These are phyloP conservation scores for Dicranocentrus wangi DNA, from an alignment of 2,888 invertebrate species.

Conservation along the genomic window DNA sequence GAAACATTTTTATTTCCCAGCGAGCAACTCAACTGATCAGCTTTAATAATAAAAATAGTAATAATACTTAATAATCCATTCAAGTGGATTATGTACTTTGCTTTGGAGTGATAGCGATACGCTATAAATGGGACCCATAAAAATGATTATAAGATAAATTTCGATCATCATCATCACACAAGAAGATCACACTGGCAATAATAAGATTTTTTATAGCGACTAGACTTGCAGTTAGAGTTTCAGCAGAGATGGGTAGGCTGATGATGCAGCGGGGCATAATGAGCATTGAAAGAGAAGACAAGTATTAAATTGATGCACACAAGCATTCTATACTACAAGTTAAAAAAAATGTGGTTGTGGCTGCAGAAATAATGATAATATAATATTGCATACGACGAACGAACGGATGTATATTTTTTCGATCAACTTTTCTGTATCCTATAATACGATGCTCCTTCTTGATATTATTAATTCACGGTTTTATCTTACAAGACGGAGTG, in stretches of 20 bases:
- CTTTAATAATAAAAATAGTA: constrained; percentile 35
- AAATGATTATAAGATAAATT: constrained; percentile 60
- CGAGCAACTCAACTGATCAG: constrained; percentile 39
- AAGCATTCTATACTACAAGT: too few relatives aligned
- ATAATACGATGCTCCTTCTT: background rate
- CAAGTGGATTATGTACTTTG: constrained; percentile 43
- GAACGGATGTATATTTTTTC: too few relatives aligned
- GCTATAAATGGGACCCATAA: constrained; percentile 48
- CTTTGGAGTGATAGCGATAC: constrained; percentile 27
- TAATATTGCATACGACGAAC: too few relatives aligned
- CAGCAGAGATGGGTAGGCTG: too few relatives aligned
- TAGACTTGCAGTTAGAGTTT: too few relatives aligned
- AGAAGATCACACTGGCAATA: too few relatives aligned
- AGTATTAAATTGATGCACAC: too few relatives aligned
- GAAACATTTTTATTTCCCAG: constrained; percentile 15
- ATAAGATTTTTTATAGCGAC: too few relatives aligned
- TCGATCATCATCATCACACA: constrained; percentile 35
- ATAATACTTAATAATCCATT: constrained; percentile 27
- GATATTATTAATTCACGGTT: constrained; percentile 5
- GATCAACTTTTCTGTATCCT: constrained; percentile 3
- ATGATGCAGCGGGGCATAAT: too few relatives aligned
- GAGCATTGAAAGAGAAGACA: too few relatives aligned
- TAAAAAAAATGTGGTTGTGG: too few relatives aligned
- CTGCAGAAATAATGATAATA: too few relatives aligned
- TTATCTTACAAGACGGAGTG: background rate